A percentile compares a stretch with the other conserved stretches of the same genome.
phyloP scores from a whole-genome alignment of 2,113 vertebrate species.

The Gambusia holbrooki region DNA sequence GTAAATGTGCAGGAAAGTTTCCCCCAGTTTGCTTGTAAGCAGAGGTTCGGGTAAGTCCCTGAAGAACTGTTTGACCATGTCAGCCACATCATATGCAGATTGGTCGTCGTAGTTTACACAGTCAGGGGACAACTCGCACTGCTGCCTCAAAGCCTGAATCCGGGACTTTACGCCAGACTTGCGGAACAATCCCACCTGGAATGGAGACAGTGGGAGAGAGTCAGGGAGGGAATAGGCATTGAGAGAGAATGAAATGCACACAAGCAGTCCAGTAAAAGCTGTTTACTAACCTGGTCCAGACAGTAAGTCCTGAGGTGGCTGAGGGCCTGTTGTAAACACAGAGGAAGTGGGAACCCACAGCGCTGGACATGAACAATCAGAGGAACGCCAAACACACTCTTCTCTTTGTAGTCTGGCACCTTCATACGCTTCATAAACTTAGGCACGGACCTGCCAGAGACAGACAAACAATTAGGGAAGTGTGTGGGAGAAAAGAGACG shows the following conservation, averaged over 20 bases:
- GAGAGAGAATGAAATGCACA: constrained; percentile 3
- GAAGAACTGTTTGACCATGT: constrained; percentile 99
- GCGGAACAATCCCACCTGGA: constrained; percentile 93
- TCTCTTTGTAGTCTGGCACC: constrained; percentile 77
- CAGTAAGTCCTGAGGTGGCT: constrained; percentile 88
- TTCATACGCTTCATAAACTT: constrained; percentile 80
- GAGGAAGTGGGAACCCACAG: constrained; percentile 88
- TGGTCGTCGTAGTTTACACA: constrained; percentile 91
- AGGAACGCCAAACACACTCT: constrained; percentile 82
- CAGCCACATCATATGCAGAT: constrained; percentile 94
- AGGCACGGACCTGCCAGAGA: constrained; percentile 72
- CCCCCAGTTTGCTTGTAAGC: constrained; percentile 93
- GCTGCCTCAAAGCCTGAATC: constrained; percentile 92
- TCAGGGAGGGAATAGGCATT: neutral
- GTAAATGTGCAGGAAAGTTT: constrained; percentile 97
- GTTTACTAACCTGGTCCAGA: constrained; percentile 89
- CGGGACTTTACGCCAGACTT: constrained; percentile 97
- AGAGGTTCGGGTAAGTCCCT: constrained; percentile 95
- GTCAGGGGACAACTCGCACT: constrained; percentile 91
- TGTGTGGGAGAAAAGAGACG: constrained; percentile 37
- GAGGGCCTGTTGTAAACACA: constrained; percentile 92
- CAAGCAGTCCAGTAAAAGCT: constrained; percentile 12
- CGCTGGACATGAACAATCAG: constrained; percentile 93
- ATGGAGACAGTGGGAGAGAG: neutral
- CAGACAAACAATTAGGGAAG: constrained; percentile 45